Conservation (phyloP, 2,113 vertebrate genomes). For the Hoplias malabaricus region DNA sequence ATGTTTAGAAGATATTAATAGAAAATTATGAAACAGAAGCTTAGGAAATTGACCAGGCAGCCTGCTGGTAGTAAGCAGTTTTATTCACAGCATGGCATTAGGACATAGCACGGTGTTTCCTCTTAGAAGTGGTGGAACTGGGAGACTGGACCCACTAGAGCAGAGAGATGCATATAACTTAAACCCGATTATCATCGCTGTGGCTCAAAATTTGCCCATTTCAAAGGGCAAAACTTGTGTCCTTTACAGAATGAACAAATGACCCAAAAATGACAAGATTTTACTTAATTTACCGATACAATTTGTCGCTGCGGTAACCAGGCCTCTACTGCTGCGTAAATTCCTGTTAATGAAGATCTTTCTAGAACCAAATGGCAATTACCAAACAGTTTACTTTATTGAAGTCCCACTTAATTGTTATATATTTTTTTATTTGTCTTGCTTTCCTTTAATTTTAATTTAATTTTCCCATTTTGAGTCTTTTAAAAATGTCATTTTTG, state of each 20-base stretch:
- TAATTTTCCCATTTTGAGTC: background rate
- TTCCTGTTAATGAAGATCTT: background rate
- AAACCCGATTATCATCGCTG: conserved; percentile 34
- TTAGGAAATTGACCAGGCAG: conserved; percentile 73
- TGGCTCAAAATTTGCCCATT: conserved; percentile 33
- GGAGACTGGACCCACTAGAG: conserved; percentile 60
- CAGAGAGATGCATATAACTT: conserved; percentile 41
- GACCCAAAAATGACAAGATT: conserved; percentile 70
- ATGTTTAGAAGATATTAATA: background rate
- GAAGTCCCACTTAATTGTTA: background rate
- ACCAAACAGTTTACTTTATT: background rate
- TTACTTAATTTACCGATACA: background rate
- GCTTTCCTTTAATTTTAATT: background rate
- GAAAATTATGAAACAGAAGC: conserved; percentile 67
- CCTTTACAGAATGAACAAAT: conserved; percentile 22
- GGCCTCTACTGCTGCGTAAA: conserved; percentile 1
- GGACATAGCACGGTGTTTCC: conserved; percentile 61
- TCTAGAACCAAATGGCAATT: background rate
- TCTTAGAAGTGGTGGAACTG: conserved; percentile 66
- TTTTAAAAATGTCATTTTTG: conserved; percentile 52
- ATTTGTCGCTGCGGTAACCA: conserved; percentile 10
- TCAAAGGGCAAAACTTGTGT: conserved; percentile 24
- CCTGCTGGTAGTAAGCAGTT: conserved; percentile 68
- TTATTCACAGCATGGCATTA: conserved; percentile 69
- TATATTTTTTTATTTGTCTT: background rate